Percentiles rank a stretch among this genome's conserved stretches.
These are phyloP conservation scores for Myotis vivesi DNA, from an alignment of 2,797 vertebrate species.

Conservation along the genomic window DNA sequence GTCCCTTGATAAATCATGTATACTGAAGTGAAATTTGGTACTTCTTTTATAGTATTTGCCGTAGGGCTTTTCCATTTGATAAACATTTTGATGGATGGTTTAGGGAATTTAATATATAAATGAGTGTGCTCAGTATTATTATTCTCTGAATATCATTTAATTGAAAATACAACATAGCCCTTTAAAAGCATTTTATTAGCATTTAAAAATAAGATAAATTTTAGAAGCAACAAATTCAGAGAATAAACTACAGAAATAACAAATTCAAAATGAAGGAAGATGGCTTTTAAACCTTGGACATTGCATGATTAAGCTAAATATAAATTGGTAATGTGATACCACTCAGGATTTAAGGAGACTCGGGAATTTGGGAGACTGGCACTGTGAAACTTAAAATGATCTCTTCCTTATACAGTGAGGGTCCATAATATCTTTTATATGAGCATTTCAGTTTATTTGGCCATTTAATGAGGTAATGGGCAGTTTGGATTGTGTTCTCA, in stretches of 20 bases:
- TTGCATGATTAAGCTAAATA: neutral
- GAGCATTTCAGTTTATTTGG: neutral
- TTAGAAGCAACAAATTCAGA: constrained; percentile 29
- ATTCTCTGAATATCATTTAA: constrained; percentile 8
- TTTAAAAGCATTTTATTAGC: constrained; percentile 51
- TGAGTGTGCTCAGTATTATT: neutral
- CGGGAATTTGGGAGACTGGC: neutral
- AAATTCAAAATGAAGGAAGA: neutral
- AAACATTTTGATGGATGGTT: neutral
- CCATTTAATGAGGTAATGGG: neutral
- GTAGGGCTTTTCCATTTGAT: neutral
- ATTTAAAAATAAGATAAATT: constrained; percentile 39
- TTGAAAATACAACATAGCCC: neutral
- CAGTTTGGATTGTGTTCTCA: neutral
- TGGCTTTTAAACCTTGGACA: neutral
- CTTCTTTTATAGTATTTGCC: neutral
- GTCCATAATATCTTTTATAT: neutral
- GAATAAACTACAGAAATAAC: constrained; percentile 9
- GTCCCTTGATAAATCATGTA: constrained; percentile 1
- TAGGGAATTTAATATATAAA: neutral
- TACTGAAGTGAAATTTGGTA: neutral
- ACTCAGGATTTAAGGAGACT: neutral
- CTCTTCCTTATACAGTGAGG: neutral
- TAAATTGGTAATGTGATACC: neutral
- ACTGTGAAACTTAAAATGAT: neutral